phyloP scores from a whole-genome alignment of 1,140 invertebrate species.

The Drosophila fuyamai region DNA sequence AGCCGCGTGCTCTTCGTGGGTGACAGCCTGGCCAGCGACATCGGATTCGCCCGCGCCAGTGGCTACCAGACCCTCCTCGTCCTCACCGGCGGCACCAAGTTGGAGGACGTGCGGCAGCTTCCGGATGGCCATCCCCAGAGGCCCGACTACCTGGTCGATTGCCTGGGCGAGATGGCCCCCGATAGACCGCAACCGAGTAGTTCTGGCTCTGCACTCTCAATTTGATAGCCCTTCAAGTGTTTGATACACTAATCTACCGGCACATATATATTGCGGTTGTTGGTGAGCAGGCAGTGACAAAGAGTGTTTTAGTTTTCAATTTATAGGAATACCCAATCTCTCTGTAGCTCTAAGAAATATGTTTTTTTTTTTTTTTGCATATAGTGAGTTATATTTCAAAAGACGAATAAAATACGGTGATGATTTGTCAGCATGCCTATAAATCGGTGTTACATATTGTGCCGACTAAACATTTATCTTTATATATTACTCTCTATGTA shows the following conservation, averaged over 20 bases:
- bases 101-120: slow-evolving; percentile 59
- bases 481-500: too few relatives aligned
- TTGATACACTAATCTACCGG: not conserved
- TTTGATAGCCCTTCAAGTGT: not conserved
- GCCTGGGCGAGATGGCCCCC: slow-evolving; percentile 59
- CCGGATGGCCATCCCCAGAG: slow-evolving; percentile 34
- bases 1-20: slow-evolving; percentile 87
- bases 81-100: slow-evolving; percentile 84
- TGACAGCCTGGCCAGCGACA: slow-evolving; percentile 87
- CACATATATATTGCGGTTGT: not conserved
- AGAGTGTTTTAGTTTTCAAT: not conserved
- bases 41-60: slow-evolving; percentile 86
- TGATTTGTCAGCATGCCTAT: too few relatives aligned
- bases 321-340: too few relatives aligned
- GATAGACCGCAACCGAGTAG: not conserved
- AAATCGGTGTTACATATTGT: too few relatives aligned
- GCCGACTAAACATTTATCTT: too few relatives aligned
- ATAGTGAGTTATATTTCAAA: not conserved
- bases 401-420: not conserved
- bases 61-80: slow-evolving; percentile 87
- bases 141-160: slow-evolving; percentile 84
- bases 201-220: not conserved
- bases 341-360: not conserved
- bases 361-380: not conserved
- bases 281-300: not conserved